phyloP scores from a whole-genome alignment of 1,140 invertebrate genomes.

The Lithobius niger region DNA sequence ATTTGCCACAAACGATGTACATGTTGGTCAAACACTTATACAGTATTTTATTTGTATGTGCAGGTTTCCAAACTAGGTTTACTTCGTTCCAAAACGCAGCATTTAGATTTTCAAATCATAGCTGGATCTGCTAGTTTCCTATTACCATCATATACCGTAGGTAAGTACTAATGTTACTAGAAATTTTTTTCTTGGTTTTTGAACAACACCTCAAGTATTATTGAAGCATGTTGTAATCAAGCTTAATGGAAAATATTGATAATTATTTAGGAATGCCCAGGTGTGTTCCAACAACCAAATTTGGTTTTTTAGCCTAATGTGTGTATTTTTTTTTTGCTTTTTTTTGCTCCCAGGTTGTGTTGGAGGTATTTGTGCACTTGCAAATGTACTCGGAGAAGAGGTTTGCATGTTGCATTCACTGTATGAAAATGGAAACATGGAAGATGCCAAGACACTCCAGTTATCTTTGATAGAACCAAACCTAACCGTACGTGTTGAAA shows the following conservation, averaged over 20 bases:
- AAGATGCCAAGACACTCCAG: conserved; percentile 29
- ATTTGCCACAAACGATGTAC: too few species aligned
- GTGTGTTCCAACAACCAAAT: neutral
- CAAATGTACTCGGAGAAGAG: conserved; percentile 33
- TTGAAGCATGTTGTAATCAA: neutral
- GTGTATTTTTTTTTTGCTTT: too few species aligned
- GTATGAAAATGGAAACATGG: conserved; percentile 21
- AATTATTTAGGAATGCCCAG: too few species aligned
- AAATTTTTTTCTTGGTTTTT: neutral
- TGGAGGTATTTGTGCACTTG: conserved; percentile 34
- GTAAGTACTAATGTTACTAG: conserved; percentile 19
- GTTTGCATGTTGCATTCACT: conserved; percentile 30
- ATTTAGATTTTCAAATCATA: conserved; percentile 40
- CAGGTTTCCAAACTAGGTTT: too few species aligned
- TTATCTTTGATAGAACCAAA: conserved; percentile 35
- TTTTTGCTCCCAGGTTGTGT: conserved; percentile 29
- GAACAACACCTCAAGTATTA: neutral
- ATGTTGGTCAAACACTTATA: too few species aligned
- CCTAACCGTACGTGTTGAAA: conserved; percentile 26
- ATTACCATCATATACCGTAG: conserved; percentile 34
- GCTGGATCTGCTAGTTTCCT: conserved; percentile 45
- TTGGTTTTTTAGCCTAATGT: too few species aligned
- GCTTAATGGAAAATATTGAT: too few species aligned
- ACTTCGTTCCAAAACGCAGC: conserved; percentile 36
- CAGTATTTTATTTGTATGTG: too few species aligned